Percentiles rank a stretch among this genome's conserved stretches.
Conservation (phyloP, 2,888 invertebrate genomes). For the Andrena bicolor region DNA sequence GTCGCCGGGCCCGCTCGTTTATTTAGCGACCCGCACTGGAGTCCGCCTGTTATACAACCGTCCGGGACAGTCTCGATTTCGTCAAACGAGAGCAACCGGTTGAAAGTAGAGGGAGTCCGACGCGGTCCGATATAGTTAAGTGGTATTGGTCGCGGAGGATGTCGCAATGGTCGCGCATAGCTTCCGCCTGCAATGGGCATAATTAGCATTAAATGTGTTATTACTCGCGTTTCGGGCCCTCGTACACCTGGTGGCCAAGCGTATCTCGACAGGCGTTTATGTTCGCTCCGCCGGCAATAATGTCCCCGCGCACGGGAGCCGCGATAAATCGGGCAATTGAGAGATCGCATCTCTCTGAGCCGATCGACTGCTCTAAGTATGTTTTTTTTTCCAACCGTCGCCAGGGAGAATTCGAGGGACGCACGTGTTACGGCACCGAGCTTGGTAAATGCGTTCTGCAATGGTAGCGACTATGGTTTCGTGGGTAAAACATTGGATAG, state of each 20-base stretch:
- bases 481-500: not conserved
- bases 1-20: constrained; percentile 27
- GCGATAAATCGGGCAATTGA: constrained; percentile 32
- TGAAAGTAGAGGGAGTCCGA: constrained; percentile 12
- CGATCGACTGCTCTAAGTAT: constrained; percentile 6
- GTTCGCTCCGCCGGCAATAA: not conserved
- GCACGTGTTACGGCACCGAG: constrained; percentile 13
- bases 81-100: constrained; percentile 47
- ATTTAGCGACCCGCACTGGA: constrained; percentile 22
- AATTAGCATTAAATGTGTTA: constrained; percentile 63
- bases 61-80: constrained; percentile 41
- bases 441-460: not conserved
- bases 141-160: constrained; percentile 32
- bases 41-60: constrained; percentile 49
- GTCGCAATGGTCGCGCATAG: constrained; percentile 39
- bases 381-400: not conserved
- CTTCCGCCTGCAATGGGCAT: constrained; percentile 53
- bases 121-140: constrained; percentile 38
- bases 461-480: not conserved
- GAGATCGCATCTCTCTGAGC: constrained; percentile 22
- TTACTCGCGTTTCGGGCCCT: constrained; percentile 49
- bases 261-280: constrained; percentile 18
- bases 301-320: not conserved
- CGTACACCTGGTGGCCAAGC: constrained; percentile 41
- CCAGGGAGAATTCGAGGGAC: constrained; percentile 15